phyloP scores from a whole-genome alignment of 1,140 invertebrate genomes.

The Phortica variegata region DNA sequence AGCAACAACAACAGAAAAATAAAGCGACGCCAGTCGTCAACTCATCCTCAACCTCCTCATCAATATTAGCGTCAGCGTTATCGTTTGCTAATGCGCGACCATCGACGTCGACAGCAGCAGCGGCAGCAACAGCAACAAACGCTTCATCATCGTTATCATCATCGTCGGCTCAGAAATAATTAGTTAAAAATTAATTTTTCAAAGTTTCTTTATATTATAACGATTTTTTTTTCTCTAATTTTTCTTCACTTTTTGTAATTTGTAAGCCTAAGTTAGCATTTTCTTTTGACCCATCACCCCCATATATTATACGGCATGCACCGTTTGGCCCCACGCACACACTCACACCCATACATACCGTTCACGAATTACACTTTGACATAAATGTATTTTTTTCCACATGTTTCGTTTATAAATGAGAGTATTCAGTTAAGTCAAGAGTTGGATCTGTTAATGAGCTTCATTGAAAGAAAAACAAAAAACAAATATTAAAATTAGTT shows the following conservation, averaged over 20 bases:
- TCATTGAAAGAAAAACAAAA: too few relatives aligned
- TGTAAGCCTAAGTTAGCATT: too few relatives aligned
- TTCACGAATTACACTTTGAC: too few relatives aligned
- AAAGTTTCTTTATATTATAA: conserved; percentile 24
- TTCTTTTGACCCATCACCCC: too few relatives aligned
- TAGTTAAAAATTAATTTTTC: conserved; percentile 17
- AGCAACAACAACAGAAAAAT: conserved; percentile 12
- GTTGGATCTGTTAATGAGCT: too few relatives aligned
- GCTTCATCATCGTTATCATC: conserved; percentile 19
- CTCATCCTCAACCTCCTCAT: conserved; percentile 13
- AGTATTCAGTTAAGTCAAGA: background rate
- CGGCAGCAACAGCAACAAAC: conserved; percentile 12
- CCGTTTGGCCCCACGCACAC: too few relatives aligned
- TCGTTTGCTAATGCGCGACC: conserved; percentile 3
- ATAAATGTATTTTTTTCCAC: too few relatives aligned
- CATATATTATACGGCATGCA: too few relatives aligned
- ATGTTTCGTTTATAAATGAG: too few relatives aligned
- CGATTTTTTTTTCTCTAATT: conserved; percentile 22
- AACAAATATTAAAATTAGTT: too few relatives aligned
- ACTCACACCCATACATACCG: too few relatives aligned
- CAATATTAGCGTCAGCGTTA: conserved; percentile 20
- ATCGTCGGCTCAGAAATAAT: conserved; percentile 45
- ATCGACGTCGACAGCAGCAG: conserved; percentile 4
- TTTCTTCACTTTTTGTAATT: too few relatives aligned
- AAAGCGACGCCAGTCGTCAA: conserved; percentile 20